Evolutionary conservation across 2,113 vertebrate species (phyloP), one percentile per base, ranked within the genome.

Genomic region (Chamaea fasciata): DNA sequence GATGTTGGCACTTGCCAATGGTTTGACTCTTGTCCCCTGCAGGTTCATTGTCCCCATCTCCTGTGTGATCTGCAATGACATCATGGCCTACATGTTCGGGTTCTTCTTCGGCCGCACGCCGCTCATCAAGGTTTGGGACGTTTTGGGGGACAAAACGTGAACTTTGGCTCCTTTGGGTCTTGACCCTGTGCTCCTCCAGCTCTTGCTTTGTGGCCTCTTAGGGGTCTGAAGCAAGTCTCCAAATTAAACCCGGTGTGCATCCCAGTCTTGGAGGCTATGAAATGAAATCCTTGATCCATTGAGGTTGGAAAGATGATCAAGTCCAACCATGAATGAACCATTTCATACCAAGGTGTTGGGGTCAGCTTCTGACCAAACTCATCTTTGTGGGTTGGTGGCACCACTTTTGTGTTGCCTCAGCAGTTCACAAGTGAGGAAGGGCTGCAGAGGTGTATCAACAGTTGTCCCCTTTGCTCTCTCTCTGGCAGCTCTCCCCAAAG

Each of bases 21-120:
- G 27, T 74, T 80, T 80, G 37, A 13, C 26, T 59, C 49, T 83
- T 46, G 74, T 77, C 28, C 60, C 86, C 22, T 57, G 56, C 80
- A 99, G 99, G 99, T 99, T 99, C 95, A 99, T 99, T 11, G 99
- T 99, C 27, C 99, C 99, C 2, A 99, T 99, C 92, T 99, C 99
- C 95, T 99, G 99, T 42, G 99, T 99, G 91, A 99, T 99, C 98
- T 99, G 99, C 97, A 99, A 99, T 33, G 99, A 99, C 98, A 99
- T 99, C 81, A 99, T 99, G 99, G 99, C 99, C 9, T 99, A 99
- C 97, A 99, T 99, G 99, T 99, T 99, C n/a, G 99, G 99, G 3
- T 99, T 99, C 98, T 99, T 99, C 98, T 99, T 99, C 4, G 99
- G 99, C 76, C 99, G 99, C 90, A 99, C 99, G 0, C 99, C 99